Base-by-base conservation (phyloP, 2,888 invertebrate genomes). In the Oscheius sp. region DNA sequence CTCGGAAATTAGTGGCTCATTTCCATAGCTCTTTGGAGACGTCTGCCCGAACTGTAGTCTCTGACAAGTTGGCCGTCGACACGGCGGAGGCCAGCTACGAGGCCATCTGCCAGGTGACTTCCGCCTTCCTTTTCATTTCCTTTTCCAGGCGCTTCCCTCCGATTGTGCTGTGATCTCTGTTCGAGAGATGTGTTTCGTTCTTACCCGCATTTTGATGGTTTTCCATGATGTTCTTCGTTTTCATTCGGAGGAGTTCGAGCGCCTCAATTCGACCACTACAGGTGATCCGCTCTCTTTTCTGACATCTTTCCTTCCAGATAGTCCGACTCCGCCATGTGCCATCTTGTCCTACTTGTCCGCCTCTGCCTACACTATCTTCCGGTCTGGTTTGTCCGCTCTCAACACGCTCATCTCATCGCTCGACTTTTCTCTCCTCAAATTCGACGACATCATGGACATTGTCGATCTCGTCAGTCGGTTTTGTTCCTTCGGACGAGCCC, bases 401-500 rank as follows among this genome's bases (percentile, higher is more conserved):
- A 75, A 80, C 41, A 58, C 68, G 16, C 75, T 86, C 6, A 72
- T 86, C 1, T 74, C 74, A 29, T 74, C 77, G 9, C 64, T 82
- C 16, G 86, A 87, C 63, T 78, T 87, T 49, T 76, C 76, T 0
- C 56, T 46, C 5, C 68, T 87, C 55, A 87, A 87, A 72, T 84
- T 87, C 61, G 87, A 87, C 49, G 77, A 84, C 13, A 83, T 87
- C 23, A 73, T 87, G 64, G 81, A 82, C 16, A 79, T 85, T 27
- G 81, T 87, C 13, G 87, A 87, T 55, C 70, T 86, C 71, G 76
- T 84, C 46, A 85, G 85, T 55, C 74, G 84, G n/a, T 85, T 87
- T 72, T 77, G 83, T 12, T 69, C 70, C 25, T 84, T 87, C 73
- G 87, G 87, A 18, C 75, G 78, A 9, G 64, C 18, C 9, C 81